A percentile compares a stretch with the other conserved stretches of the same genome.
phyloP scores from a whole-genome alignment of 2,888 invertebrate species.

The Agrenia bidenticulata region DNA sequence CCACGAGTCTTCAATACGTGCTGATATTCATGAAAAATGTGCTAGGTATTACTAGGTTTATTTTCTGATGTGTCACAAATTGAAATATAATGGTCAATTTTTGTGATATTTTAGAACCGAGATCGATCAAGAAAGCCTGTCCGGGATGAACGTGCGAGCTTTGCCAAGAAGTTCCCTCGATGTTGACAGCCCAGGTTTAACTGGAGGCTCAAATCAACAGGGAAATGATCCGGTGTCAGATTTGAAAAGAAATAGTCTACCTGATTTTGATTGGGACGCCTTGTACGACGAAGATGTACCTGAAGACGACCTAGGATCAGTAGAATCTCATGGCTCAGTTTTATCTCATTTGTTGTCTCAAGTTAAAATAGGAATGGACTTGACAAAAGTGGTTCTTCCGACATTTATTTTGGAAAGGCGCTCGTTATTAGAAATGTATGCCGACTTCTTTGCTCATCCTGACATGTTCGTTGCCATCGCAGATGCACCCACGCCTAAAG shows the following conservation, averaged over 20 bases:
- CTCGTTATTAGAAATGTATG: slow-evolving; percentile 98
- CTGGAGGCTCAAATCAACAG: slow-evolving; percentile 5
- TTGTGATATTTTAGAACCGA: too few species aligned
- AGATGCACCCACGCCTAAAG: slow-evolving; percentile 78
- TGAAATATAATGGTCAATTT: too few species aligned
- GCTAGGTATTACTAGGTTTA: too few species aligned
- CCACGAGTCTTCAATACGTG: too few species aligned
- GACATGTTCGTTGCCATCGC: slow-evolving; percentile 73
- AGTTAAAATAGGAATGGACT: slow-evolving; percentile 99
- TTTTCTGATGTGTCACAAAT: too few species aligned
- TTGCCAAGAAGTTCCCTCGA: background rate
- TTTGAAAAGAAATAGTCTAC: slow-evolving; percentile 2
- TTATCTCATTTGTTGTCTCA: slow-evolving; percentile 95
- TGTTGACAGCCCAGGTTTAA: background rate
- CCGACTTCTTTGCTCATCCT: slow-evolving; percentile 99
- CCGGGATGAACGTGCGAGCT: too few species aligned
- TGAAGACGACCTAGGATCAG: slow-evolving; percentile 66
- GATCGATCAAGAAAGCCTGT: too few species aligned
- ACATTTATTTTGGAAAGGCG: slow-evolving; percentile 97
- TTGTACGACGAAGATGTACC: slow-evolving; percentile 50
- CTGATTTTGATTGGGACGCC: slow-evolving; percentile 47
- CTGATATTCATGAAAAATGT: too few species aligned
- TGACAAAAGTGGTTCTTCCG: slow-evolving; percentile 97
- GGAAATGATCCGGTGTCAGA: too few species aligned
- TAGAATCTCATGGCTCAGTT: slow-evolving; percentile 96